Conservation (phyloP, 2,113 vertebrate genomes). For the Sigmodon hispidus region DNA sequence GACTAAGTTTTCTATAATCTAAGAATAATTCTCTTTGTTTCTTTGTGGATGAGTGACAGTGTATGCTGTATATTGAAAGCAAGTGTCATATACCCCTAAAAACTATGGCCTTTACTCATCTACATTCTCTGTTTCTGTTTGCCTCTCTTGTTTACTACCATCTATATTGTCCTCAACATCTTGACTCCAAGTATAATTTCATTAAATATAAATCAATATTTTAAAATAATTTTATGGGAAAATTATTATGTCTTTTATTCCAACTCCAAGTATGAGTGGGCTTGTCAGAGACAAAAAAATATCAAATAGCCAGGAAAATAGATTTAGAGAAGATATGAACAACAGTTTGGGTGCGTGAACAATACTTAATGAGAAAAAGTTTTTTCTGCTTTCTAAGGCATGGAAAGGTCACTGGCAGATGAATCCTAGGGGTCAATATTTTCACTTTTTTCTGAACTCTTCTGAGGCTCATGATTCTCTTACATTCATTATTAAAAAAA, state of each 20-base stretch:
- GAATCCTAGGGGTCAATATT: not conserved
- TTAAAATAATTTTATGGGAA: conserved; percentile 9
- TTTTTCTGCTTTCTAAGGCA: not conserved
- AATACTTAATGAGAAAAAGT: conserved; percentile 2
- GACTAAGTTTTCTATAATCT: conserved; percentile 35
- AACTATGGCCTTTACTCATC: not conserved
- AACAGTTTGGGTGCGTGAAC: not conserved
- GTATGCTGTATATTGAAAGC: not conserved
- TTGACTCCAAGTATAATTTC: not conserved
- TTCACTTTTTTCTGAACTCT: not conserved
- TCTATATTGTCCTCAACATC: not conserved
- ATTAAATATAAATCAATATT: not conserved
- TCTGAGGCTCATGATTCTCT: not conserved
- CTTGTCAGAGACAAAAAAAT: not conserved
- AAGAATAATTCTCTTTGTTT: not conserved
- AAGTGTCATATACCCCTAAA: not conserved
- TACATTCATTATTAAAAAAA: conserved; percentile 27
- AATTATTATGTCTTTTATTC: not conserved
- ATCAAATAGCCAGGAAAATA: conserved; percentile 10
- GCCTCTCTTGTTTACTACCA: not conserved
- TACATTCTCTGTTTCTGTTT: not conserved
- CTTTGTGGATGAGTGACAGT: not conserved
- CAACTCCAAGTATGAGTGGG: not conserved
- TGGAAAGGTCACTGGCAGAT: not conserved
- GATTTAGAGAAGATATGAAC: not conserved